Evolutionary conservation across 2,113 vertebrate species (phyloP).

Genomic region (Zapus hudsonius): DNA sequence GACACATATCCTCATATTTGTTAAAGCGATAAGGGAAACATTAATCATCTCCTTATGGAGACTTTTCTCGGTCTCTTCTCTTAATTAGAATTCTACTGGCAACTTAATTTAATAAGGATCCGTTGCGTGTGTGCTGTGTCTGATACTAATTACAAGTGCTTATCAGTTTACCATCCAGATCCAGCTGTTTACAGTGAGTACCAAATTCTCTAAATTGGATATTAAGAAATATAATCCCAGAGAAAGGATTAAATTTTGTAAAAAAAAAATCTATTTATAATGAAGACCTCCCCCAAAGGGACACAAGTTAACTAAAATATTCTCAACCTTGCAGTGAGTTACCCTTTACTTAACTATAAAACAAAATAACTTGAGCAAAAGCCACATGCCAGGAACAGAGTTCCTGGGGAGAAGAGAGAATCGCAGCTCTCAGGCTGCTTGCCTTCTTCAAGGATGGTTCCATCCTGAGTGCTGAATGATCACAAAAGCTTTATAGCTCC

Average conservation of each 20-base stretch:
- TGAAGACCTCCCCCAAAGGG: background rate
- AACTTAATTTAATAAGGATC: slow-evolving; percentile 64
- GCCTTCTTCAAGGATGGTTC: background rate
- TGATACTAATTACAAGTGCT: slow-evolving; percentile 75
- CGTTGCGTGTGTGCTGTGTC: slow-evolving; percentile 33
- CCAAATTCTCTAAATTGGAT: slow-evolving; percentile 66
- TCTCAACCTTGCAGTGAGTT: slow-evolving; percentile 3
- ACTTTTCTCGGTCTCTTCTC: slow-evolving; percentile 1
- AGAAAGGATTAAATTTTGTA: slow-evolving; percentile 47
- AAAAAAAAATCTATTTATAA: slow-evolving; percentile 63
- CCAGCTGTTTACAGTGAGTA: slow-evolving; percentile 55
- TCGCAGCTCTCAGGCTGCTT: background rate
- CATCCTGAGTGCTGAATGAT: background rate
- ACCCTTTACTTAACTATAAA: background rate
- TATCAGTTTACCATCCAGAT: slow-evolving; percentile 58
- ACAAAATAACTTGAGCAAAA: background rate
- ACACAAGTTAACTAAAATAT: slow-evolving; percentile 60
- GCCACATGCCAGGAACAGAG: background rate
- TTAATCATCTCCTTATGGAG: too few species aligned
- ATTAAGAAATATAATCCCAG: slow-evolving; percentile 47
- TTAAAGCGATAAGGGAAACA: too few species aligned
- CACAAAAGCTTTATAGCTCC: background rate
- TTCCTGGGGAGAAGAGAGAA: background rate
- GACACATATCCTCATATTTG: too few species aligned
- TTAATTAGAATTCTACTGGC: slow-evolving; percentile 51